Percentiles rank a stretch among this genome's conserved stretches.
Evolutionary conservation across 1,140 invertebrate species (phyloP).

Genomic region (Maconellicoccus hirsutus): DNA sequence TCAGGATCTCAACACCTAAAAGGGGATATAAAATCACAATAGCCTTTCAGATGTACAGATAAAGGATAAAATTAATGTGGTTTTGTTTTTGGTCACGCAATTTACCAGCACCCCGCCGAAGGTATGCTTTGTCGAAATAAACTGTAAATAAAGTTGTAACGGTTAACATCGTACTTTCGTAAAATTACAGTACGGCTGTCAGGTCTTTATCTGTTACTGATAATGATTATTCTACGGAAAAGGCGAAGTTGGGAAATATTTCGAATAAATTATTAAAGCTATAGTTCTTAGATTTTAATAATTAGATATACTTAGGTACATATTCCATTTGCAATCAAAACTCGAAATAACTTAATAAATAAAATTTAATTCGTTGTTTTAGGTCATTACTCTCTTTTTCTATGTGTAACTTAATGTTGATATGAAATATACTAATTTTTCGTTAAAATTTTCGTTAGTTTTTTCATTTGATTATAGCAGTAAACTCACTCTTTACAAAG

Average conservation of each 20-base stretch:
- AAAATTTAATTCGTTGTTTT: too few relatives aligned
- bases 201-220: not conserved
- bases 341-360: too few relatives aligned
- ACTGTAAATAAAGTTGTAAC: conserved; percentile 23
- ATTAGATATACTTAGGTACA: too few relatives aligned
- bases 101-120: not conserved
- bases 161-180: not conserved
- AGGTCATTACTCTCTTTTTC: too few relatives aligned
- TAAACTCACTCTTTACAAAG: too few relatives aligned
- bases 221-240: not conserved
- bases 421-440: too few relatives aligned
- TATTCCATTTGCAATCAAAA: not conserved
- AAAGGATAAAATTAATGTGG: conserved; percentile 17
- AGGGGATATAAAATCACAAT: conserved; percentile 30
- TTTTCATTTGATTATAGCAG: too few relatives aligned
- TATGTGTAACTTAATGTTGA: too few relatives aligned
- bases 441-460: too few relatives aligned
- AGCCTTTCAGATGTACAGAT: conserved; percentile 24
- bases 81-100: conserved; percentile 23
- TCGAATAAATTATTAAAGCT: not conserved
- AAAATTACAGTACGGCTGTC: not conserved
- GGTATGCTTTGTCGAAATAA: not conserved
- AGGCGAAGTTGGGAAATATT: not conserved
- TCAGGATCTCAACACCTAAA: conserved; percentile 11
- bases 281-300: not conserved